These are phyloP conservation scores for Hafferia zeledoni DNA, from an alignment of 2,797 vertebrate genomes.

Conservation along the genomic window DNA sequence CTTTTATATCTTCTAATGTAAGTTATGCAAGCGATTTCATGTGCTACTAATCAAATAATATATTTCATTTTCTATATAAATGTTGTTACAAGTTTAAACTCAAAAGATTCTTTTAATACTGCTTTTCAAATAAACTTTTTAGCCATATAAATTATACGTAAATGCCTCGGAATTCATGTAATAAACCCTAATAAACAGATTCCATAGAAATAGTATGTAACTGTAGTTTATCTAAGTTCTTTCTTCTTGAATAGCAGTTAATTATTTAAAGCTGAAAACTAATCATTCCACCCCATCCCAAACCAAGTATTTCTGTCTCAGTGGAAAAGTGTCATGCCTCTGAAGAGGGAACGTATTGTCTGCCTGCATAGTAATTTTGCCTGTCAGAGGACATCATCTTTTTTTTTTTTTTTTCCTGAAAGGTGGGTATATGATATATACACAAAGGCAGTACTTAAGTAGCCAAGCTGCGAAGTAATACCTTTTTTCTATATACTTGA, in stretches of 20 bases:
- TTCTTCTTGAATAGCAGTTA: not conserved
- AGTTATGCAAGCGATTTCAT: not conserved
- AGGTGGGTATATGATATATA: not conserved
- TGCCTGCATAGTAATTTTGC: not conserved
- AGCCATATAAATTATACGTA: not conserved
- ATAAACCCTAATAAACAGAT: too few species aligned
- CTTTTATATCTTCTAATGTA: not conserved
- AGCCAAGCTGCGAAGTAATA: not conserved
- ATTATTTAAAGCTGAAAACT: not conserved
- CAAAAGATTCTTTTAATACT: not conserved
- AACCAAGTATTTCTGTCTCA: not conserved
- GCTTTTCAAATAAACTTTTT: not conserved
- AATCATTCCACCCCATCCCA: not conserved
- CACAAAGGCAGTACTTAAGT: not conserved
- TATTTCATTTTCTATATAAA: not conserved
- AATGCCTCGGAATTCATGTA: rapidly evolving
- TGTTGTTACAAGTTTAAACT: not conserved
- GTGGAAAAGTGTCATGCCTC: not conserved
- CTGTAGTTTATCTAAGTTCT: not conserved
- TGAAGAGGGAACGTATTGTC: not conserved
- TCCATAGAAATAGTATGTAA: not conserved
- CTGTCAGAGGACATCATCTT: not conserved
- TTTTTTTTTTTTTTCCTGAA: too few species aligned
- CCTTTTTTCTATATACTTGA: not conserved
- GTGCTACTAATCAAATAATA: not conserved